Percentiles rank a stretch among this genome's conserved stretches.
phyloP scores from a whole-genome alignment of 2,888 invertebrate genomes.

The Tetranychus piercei region DNA sequence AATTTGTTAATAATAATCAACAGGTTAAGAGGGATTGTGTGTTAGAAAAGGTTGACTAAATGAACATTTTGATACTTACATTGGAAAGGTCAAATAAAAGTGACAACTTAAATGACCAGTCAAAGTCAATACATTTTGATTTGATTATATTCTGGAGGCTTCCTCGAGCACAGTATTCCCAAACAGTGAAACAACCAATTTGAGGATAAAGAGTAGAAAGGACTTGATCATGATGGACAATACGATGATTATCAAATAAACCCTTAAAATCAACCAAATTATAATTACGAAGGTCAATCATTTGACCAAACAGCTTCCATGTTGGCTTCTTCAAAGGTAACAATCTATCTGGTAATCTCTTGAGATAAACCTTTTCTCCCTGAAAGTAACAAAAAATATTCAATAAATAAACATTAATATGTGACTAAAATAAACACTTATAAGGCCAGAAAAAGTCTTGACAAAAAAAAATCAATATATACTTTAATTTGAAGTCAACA shows the following conservation, averaged over 20 bases:
- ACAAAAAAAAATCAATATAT: no score
- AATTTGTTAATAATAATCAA: not conserved
- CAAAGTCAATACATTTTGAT: constrained; percentile 73
- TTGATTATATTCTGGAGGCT: constrained; percentile 69
- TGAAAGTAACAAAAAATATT: not conserved
- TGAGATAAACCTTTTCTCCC: not conserved
- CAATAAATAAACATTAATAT: not conserved
- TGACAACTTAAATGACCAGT: constrained; percentile 86
- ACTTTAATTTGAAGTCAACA: no score
- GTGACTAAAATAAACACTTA: no score
- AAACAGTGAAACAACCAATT: constrained; percentile 38
- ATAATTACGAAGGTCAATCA: not conserved
- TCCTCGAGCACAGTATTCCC: constrained; percentile 68
- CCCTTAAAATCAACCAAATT: not conserved
- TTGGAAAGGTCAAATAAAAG: constrained; percentile 76
- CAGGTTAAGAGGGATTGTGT: constrained; percentile 7
- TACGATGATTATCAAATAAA: not conserved
- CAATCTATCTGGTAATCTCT: no score
- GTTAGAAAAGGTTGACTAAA: constrained; percentile 2
- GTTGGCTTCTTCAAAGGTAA: no score
- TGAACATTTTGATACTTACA: constrained; percentile 36
- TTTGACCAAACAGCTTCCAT: not conserved
- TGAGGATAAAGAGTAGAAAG: no score
- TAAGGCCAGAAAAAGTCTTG: no score
- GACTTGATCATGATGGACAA: not conserved